phyloP scores from a whole-genome alignment of 2,797 vertebrate species.

The Sphenopsis melanotis region DNA sequence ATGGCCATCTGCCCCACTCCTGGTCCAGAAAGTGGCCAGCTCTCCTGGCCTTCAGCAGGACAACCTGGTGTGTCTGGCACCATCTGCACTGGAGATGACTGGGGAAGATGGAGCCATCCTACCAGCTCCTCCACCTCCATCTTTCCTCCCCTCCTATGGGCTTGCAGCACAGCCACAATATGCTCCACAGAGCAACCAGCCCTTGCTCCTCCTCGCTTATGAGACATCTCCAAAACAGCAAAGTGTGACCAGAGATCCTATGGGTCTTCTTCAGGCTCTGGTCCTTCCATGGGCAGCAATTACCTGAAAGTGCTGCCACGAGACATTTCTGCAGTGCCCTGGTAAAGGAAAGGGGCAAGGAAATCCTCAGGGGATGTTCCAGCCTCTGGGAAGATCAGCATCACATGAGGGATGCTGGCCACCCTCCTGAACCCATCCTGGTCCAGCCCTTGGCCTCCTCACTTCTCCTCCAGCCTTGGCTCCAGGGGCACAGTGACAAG shows the following conservation, averaged over 20 bases:
- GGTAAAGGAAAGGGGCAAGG: background rate
- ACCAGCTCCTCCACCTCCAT: background rate
- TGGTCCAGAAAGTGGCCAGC: background rate
- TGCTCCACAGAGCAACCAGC: background rate
- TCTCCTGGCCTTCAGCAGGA: background rate
- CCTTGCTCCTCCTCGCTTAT: accelerated
- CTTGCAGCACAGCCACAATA: background rate
- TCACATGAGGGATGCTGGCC: accelerated
- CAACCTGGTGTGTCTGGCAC: accelerated
- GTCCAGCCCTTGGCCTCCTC: background rate
- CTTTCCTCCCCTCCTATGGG: background rate
- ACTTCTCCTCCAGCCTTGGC: background rate
- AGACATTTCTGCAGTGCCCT: background rate
- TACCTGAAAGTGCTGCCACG: background rate
- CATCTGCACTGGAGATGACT: accelerated
- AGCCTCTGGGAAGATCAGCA: accelerated
- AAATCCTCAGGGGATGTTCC: background rate
- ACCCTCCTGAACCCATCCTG: background rate
- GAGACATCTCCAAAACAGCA: background rate
- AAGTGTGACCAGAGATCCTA: background rate
- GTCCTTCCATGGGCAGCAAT: background rate
- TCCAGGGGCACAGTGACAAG: accelerated
- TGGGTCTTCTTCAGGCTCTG: background rate
- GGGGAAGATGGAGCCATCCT: background rate
- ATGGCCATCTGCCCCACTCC: accelerated